A percentile compares a stretch with the other conserved stretches of the same genome.
phyloP scores from a whole-genome alignment of 2,113 vertebrate species.

The Delphinapterus leucas region DNA sequence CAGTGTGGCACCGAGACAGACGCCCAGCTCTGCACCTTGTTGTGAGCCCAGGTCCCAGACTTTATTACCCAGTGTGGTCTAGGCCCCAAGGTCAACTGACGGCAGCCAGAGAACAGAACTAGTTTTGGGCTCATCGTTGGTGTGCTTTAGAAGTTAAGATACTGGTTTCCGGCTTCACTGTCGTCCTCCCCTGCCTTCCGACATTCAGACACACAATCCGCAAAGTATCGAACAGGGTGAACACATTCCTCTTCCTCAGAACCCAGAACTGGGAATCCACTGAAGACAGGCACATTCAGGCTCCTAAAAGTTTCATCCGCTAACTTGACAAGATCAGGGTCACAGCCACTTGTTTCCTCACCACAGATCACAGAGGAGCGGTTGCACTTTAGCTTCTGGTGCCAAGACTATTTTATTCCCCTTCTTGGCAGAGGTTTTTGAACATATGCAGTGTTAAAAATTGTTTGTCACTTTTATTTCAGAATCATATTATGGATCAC shows the following conservation, averaged over 20 bases:
- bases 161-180: neutral
- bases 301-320: neutral
- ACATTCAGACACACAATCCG: neutral
- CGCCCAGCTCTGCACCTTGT: slow-evolving; percentile 25
- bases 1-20: neutral
- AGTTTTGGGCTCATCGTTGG: slow-evolving; percentile 40
- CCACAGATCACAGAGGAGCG: neutral
- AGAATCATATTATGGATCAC: slow-evolving; percentile 50
- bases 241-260: slow-evolving; percentile 54
- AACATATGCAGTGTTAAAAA: slow-evolving; percentile 60
- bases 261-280: slow-evolving; percentile 38
- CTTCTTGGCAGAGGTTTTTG: slow-evolving; percentile 49
- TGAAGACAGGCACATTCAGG: slow-evolving; percentile 3
- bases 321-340: slow-evolving; percentile 46
- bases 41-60: neutral
- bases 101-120: slow-evolving; percentile 61
- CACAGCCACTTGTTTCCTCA: slow-evolving; percentile 36
- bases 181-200: neutral
- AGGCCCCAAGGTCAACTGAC: slow-evolving; percentile 49
- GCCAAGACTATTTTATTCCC: neutral
- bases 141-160: slow-evolving; percentile 27
- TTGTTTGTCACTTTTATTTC: slow-evolving; percentile 69
- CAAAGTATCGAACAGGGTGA: slow-evolving; percentile 46
- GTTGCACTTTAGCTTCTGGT: neutral
- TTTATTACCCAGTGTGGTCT: neutral